Conservation (phyloP, 2,797 vertebrate species). For the Gadopsis marmoratus region DNA sequence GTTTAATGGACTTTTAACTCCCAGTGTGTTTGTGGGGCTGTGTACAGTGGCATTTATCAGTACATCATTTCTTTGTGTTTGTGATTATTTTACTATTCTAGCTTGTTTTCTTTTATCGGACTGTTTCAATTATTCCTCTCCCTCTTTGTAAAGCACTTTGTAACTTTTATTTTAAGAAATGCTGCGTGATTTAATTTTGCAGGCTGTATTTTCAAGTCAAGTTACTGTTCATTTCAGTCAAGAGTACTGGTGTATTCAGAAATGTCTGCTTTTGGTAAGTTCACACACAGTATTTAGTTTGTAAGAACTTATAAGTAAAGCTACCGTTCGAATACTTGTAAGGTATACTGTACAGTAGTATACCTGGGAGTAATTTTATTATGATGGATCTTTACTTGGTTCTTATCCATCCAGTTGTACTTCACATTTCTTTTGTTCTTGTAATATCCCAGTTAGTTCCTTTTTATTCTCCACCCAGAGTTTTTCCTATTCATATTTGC, state of each 20-base stretch:
- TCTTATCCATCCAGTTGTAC: neutral
- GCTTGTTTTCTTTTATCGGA: neutral
- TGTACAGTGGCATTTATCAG: neutral
- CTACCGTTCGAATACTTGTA: neutral
- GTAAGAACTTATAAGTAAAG: neutral
- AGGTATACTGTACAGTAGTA: neutral
- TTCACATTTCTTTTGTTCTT: neutral
- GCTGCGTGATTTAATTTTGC: neutral
- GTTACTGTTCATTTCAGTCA: neutral
- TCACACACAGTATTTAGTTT: neutral
- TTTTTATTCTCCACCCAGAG: neutral
- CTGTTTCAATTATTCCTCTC: neutral
- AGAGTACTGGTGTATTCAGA: neutral
- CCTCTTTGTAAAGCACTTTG: constrained; percentile 25
- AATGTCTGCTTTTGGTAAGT: neutral
- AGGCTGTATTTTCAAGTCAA: constrained; percentile 16
- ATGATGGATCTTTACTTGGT: neutral
- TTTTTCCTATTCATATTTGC: neutral
- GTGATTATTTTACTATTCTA: neutral
- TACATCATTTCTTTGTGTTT: neutral
- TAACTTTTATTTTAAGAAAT: constrained; percentile 6
- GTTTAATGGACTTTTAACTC: neutral
- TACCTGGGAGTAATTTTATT: neutral
- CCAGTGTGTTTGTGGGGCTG: neutral
- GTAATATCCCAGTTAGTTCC: neutral